phyloP scores from a whole-genome alignment of 2,888 invertebrate species.

The Drosophila monieri region DNA sequence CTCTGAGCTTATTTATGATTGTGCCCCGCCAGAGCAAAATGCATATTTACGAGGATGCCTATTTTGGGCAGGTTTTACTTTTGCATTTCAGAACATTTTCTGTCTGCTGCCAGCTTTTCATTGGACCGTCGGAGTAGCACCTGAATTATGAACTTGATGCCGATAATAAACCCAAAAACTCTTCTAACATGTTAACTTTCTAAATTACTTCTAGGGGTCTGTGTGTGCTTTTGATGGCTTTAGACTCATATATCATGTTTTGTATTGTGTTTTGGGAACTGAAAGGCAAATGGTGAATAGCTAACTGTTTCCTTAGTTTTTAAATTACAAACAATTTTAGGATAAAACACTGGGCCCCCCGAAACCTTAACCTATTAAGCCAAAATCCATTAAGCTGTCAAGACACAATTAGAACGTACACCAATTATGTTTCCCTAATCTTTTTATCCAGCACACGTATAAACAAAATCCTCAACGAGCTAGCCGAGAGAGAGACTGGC shows the following conservation, averaged over 20 bases:
- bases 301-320: background rate
- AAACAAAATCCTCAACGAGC: background rate
- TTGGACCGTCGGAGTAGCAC: constrained; percentile 35
- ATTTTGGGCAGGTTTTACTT: constrained; percentile 36
- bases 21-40: constrained; percentile 54
- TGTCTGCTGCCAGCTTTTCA: constrained; percentile 53
- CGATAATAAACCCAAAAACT: constrained; percentile 50
- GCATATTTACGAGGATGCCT: constrained; percentile 70
- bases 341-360: background rate
- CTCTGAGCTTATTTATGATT: constrained; percentile 56
- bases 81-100: constrained; percentile 55
- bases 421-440: constrained; percentile 17
- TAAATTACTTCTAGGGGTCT: constrained; percentile 61
- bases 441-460: background rate
- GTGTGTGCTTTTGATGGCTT: constrained; percentile 3
- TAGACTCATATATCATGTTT: background rate
- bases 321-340: background rate
- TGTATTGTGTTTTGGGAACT: too few species aligned
- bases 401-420: constrained; percentile 32
- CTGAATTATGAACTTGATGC: constrained; percentile 31
- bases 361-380: constrained; percentile 1
- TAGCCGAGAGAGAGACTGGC: background rate
- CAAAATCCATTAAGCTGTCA: constrained; percentile 32
- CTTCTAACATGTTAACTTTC: constrained; percentile 44
- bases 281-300: background rate